Conservation (phyloP, 2,888 invertebrate genomes). For the Cheilosia scutellata region DNA sequence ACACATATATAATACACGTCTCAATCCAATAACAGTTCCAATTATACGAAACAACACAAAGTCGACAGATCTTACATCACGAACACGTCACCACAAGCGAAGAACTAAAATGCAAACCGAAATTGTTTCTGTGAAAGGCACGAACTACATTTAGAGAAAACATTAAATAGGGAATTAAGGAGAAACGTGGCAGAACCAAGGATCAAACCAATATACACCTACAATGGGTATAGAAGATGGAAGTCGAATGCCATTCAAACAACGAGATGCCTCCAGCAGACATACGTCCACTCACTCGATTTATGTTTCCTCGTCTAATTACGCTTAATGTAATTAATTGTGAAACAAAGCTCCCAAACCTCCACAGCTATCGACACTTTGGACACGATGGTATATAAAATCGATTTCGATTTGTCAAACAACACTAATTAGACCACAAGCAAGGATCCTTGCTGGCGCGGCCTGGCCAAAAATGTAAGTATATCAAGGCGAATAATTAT, state of each 20-base stretch:
- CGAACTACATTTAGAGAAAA: constrained; percentile 24
- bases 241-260: background rate
- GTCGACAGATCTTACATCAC: constrained; percentile 29
- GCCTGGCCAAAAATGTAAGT: constrained; percentile 41
- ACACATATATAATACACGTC: constrained; percentile 6
- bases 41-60: constrained; percentile 25
- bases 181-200: constrained; percentile 18
- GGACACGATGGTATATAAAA: constrained; percentile 19
- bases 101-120: constrained; percentile 5
- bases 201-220: constrained; percentile 20
- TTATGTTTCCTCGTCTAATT: constrained; percentile 43
- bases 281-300: constrained; percentile 14
- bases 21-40: constrained; percentile 39
- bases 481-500: constrained; percentile 61
- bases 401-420: constrained; percentile 63
- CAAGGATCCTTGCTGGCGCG: constrained; percentile 11
- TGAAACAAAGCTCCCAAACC: constrained; percentile 36
- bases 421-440: constrained; percentile 56
- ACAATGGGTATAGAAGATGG: background rate
- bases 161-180: constrained; percentile 14
- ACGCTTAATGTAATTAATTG: constrained; percentile 63
- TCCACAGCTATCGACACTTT: background rate
- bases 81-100: background rate
- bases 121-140: constrained; percentile 7
- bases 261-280: constrained; percentile 2